These are phyloP conservation scores for Mactromeris polynyma DNA, from an alignment of 2,888 invertebrate species.

Conservation along the genomic window DNA sequence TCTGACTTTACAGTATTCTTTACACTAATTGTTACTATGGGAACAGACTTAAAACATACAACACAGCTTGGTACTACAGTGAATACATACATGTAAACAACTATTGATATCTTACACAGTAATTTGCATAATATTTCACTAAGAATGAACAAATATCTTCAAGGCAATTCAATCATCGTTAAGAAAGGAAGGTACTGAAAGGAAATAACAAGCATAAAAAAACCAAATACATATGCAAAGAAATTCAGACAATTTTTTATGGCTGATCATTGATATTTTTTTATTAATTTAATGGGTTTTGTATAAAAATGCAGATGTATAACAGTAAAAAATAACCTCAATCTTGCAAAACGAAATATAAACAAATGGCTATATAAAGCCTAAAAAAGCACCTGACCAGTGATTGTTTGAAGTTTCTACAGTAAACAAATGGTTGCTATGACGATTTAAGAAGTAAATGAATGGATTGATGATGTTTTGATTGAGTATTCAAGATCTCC, in stretches of 20 bases:
- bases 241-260: slow-evolving; percentile 25
- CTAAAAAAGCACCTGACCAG: slow-evolving; percentile 67
- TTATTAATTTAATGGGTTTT: slow-evolving; percentile 42
- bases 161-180: slow-evolving; percentile 31
- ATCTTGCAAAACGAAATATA: slow-evolving; percentile 68
- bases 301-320: slow-evolving; percentile 63
- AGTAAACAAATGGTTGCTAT: slow-evolving; percentile 43
- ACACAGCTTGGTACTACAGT: neutral
- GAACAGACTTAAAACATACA: slow-evolving; percentile 9
- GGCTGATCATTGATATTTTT: slow-evolving; percentile 20
- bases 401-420: slow-evolving; percentile 60
- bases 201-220: slow-evolving; percentile 34
- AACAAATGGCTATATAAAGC: slow-evolving; percentile 65
- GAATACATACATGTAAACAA: slow-evolving; percentile 11
- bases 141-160: slow-evolving; percentile 19
- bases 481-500: slow-evolving; percentile 56
- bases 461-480: slow-evolving; percentile 52
- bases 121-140: slow-evolving; percentile 12
- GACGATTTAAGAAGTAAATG: slow-evolving; percentile 18
- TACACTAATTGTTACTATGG: neutral
- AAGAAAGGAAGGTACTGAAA: slow-evolving; percentile 24
- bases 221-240: slow-evolving; percentile 26
- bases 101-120: neutral
- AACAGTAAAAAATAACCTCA: slow-evolving; percentile 66
- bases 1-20: neutral